Base-by-base conservation (phyloP, 1,140 invertebrate genomes). In the Drosophila auraria region DNA sequence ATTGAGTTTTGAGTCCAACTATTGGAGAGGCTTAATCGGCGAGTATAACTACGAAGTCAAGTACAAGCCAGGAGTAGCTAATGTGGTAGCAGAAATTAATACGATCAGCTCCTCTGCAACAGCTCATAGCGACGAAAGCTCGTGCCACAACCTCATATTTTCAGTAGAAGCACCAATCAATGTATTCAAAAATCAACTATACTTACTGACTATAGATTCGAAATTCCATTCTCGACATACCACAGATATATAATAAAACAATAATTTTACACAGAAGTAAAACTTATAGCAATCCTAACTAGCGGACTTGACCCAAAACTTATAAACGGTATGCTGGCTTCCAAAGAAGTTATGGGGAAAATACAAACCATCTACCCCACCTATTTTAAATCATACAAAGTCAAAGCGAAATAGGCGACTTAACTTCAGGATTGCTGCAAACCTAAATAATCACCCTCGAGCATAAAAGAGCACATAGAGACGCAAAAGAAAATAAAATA, bases 41-140 rank as follows among this genome's bases (percentile, higher is more conserved):
- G 27, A 27, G 27, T 27, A 27, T 27, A 27, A 27, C 5, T 1
- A 27, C 27, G 27, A 27, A 27, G 7, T 27, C 27, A 27, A 27
- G 27, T 7, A 27, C 27, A 27, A 6, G 27, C 27, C 27, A 27
- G 27, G 27, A 27, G 27, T 27, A 27, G 27, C 27, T 27, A 5
- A 27, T 27, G 27, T 27, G 27, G 27, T 27, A 27, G 27, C 27
- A 7, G 20, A 50, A 50, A 7, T 50, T 14, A 50, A 50, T 50
- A 23, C 20, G 14, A 25, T 50, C 12, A 50, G 47, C 20, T 50
- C 47, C 20, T 50, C 8, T n/a, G n/a, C 2, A 33, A 17, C 27
- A 54, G 27, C n/a, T 3, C 51, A 54, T 33, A 54, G 51, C n/a
- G 27, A 54, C n/a, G 27, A 56, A 56, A 50, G 47, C 17, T 50